Base-by-base conservation (phyloP, 2,797 vertebrate species). In the Apogon talboti region DNA sequence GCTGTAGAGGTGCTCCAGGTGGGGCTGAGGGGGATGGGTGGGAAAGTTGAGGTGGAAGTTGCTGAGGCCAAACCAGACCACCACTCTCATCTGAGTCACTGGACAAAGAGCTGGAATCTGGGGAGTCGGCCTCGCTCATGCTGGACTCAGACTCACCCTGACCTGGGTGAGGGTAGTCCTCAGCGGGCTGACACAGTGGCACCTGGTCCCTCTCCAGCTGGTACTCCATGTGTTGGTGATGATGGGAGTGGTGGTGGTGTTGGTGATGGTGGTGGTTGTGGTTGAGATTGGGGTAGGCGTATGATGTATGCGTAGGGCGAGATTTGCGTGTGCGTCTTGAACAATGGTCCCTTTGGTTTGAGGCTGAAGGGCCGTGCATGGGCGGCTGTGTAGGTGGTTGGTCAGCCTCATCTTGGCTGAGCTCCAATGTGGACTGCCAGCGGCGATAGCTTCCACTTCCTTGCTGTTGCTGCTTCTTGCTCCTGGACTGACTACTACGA, bases 41-140 rank as follows among this genome's bases (percentile, higher is more conserved):
- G 1, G 92, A 88, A 2, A 94, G 88, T 44, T 94, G 94, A 0
- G 95, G 94, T 7, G 93, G 91, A 8, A 96, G 89, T 79, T 95
- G 95, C 69, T 96, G 95, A 0, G 95, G 95, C 95, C 96, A 96
- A 44, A 96, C 95, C 42, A 96, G 87, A 41, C 94, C 95, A 0
- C 93, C 91, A 19, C 93, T 95, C 76, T 94, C 95, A 7, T 96
- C 95, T 0, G 95, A 95, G 82, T 96, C 95, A 58, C 94, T 96
- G 81, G 95, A 94, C 11, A 93, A 87, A 0, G 94, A 94, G 77
- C 93, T 94, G 78, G 93, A 94, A 41, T 92, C 93, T 0, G 93
- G 94, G 0, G 95, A 94, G 65, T 95, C 95, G 0, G 53, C 91
- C 82, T 96, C 95, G 13, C 95, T 96, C 73, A 91, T 89, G 63